phyloP scores from a whole-genome alignment of 2,888 invertebrate genomes.

The Ornithoptera alexandrae region DNA sequence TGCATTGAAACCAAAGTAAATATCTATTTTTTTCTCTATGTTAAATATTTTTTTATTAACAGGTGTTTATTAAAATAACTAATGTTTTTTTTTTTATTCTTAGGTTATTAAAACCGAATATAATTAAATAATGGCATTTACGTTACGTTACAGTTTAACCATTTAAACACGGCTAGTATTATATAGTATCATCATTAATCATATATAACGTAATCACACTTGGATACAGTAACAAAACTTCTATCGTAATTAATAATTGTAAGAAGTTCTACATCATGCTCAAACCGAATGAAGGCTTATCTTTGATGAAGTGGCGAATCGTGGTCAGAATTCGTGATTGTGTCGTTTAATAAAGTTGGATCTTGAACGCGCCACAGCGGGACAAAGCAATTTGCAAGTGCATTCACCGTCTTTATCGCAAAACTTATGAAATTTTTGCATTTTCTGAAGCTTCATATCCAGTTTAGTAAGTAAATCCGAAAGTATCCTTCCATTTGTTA shows the following conservation, averaged over 20 bases:
- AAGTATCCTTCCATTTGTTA: neutral
- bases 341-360: constrained; percentile 64
- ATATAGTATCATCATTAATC: no score
- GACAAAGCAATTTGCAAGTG: constrained; percentile 54
- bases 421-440: constrained; percentile 58
- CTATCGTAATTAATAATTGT: constrained; percentile 22
- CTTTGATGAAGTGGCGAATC: constrained; percentile 60
- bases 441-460: constrained; percentile 31
- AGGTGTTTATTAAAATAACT: neutral
- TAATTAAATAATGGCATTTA: no score
- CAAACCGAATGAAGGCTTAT: constrained; percentile 50
- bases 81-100: neutral
- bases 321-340: constrained; percentile 69
- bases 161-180: neutral
- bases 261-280: constrained; percentile 35
- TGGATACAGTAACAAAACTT: constrained; percentile 2
- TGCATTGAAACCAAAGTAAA: constrained; percentile 80
- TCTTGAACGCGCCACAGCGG: constrained; percentile 52
- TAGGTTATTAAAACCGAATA: neutral
- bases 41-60: neutral
- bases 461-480: neutral
- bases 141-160: no score
- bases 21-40: neutral
- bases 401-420: constrained; percentile 52
- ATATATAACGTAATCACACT: neutral